Evolutionary conservation across 2,888 invertebrate genomes (phyloP).

Genomic region (Agrilus biguttatus): DNA sequence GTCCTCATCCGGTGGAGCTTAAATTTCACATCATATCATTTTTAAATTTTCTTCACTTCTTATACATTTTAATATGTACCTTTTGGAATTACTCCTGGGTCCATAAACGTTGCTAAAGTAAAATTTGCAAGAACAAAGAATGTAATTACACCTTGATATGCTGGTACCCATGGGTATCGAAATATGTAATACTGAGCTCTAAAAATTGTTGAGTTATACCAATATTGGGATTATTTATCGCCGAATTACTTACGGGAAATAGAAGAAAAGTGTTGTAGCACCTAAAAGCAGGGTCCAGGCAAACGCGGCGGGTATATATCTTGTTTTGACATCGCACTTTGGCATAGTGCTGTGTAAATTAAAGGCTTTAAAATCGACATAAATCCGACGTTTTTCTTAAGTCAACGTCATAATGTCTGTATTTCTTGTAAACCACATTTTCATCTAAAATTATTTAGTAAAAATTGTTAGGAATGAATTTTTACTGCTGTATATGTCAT

Average conservation of each 20-base stretch:
- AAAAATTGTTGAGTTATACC: slow-evolving; percentile 21
- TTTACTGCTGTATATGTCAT: too few species aligned
- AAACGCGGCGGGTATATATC: slow-evolving; percentile 95
- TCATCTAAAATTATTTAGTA: too few species aligned
- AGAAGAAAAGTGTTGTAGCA: slow-evolving; percentile 90
- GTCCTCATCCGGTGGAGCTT: slow-evolving; percentile 93
- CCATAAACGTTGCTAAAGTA: slow-evolving; percentile 97
- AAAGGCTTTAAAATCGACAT: slow-evolving; percentile 16
- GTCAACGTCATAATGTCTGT: slow-evolving; percentile 11
- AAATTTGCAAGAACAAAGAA: slow-evolving; percentile 98
- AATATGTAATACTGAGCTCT: slow-evolving; percentile 80
- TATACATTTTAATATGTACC: slow-evolving; percentile 37
- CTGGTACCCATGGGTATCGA: slow-evolving; percentile 78
- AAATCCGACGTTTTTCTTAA: slow-evolving; percentile 13
- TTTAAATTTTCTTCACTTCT: too few species aligned
- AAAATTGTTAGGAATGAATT: too few species aligned
- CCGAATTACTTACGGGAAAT: slow-evolving; percentile 81
- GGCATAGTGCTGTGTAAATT: slow-evolving; percentile 47
- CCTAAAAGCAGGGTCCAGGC: slow-evolving; percentile 93
- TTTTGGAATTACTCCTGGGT: slow-evolving; percentile 96
- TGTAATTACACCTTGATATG: slow-evolving; percentile 86
- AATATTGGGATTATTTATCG: slow-evolving; percentile 1
- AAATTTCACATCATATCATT: slow-evolving; percentile 7
- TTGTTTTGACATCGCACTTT: slow-evolving; percentile 92
- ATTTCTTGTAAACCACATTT: too few species aligned